Percentiles rank a stretch among this genome's conserved stretches.
phyloP scores from a whole-genome alignment of 2,113 vertebrate genomes.

The Hippolais icterina region DNA sequence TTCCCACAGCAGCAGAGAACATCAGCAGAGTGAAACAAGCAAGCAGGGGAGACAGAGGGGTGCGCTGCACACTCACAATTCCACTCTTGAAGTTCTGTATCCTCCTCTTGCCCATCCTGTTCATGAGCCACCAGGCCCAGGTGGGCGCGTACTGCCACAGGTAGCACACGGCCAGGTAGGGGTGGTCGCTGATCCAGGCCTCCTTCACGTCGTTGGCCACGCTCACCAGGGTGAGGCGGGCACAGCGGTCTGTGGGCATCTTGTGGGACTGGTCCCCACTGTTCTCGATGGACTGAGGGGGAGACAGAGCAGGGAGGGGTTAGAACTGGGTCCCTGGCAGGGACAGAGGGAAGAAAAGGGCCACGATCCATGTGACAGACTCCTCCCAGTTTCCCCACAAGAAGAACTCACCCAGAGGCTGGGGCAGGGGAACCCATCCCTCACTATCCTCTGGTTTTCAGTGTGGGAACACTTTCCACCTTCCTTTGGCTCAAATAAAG shows the following conservation, averaged over 20 bases:
- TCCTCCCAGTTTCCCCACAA: neutral
- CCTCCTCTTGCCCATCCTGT: conserved; percentile 77
- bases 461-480: neutral
- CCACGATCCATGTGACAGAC: neutral
- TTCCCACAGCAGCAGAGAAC: neutral
- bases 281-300: conserved; percentile 18
- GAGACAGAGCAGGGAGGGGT: neutral
- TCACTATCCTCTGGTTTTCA: neutral
- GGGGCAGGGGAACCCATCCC: neutral
- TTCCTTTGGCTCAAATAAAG: neutral
- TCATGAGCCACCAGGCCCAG: conserved; percentile 80
- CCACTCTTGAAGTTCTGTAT: conserved; percentile 90
- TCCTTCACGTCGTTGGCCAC: conserved; percentile 85
- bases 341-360: neutral
- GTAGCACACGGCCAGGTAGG: conserved; percentile 82
- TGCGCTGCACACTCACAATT: conserved; percentile 76
- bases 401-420: neutral
- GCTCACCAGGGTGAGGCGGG: conserved; percentile 83
- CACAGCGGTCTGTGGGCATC: conserved; percentile 88
- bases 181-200: conserved; percentile 89
- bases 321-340: neutral
- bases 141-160: conserved; percentile 90
- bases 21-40: neutral
- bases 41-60: no score
- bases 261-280: conserved; percentile 80